A percentile compares a stretch with the other conserved stretches of the same genome.
Evolutionary conservation across 2,113 vertebrate species (phyloP).

Genomic region (Zosterops lateralis): DNA sequence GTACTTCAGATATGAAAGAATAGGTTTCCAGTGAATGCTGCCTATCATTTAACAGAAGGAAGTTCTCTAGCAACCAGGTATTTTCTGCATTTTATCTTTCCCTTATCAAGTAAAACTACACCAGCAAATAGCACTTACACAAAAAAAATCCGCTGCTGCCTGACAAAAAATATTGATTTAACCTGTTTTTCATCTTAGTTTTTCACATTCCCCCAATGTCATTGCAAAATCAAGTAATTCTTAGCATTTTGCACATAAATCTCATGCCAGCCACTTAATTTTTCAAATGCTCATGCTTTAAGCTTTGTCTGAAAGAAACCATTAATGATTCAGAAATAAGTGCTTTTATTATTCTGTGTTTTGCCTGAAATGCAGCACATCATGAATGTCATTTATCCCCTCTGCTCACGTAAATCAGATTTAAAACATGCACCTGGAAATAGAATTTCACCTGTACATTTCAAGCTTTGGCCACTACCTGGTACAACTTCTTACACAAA

Average conservation of each 20-base stretch:
- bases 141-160: background rate
- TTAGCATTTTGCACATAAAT: background rate
- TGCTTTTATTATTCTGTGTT: background rate
- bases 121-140: background rate
- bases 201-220: background rate
- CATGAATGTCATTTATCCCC: background rate
- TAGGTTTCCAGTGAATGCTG: background rate
- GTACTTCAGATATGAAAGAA: background rate
- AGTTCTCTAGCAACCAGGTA: background rate
- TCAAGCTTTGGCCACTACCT: background rate
- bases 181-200: background rate
- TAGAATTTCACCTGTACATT: background rate
- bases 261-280: background rate
- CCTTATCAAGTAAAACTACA: background rate
- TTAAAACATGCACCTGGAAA: background rate
- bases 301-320: background rate
- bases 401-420: background rate
- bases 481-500: background rate
- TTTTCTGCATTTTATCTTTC: background rate
- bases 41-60: background rate
- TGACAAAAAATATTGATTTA: background rate
- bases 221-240: background rate
- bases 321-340: background rate
- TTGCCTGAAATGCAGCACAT: background rate
- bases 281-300: background rate